Evolutionary conservation across 2,888 invertebrate genomes (phyloP), one percentile per base, ranked within the genome.

Genomic region (Seira musarum): DNA sequence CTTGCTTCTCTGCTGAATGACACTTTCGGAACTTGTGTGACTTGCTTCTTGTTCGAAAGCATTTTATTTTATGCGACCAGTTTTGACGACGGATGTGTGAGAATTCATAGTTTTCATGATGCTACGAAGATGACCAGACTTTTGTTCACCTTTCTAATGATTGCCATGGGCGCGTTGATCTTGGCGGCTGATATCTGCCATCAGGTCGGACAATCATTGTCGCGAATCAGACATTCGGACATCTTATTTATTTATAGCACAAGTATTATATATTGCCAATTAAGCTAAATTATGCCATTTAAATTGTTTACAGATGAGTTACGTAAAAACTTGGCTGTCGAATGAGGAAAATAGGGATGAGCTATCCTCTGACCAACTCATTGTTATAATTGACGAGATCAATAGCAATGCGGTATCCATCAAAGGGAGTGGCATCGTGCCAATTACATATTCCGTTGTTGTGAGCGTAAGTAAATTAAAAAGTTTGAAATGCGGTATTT

Each of bases 391-490:
- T 0, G 57, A 70, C 24, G 70, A 70, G 61, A 15, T 70, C 8
- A 57, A 70, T 25, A 61, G 13, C 1, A 22, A 70, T 17, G 35
- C 13, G 1, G 61, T 70, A 5, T 25, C 61, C 0, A 70, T 70
- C 3, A 60, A 40, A 10, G 70, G 61, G 1, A 61, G 61, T 15
- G 15, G 60, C n/a, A 40, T 70, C 6, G 57, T 70, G 15, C 70
- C 70, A 2, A 40, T 70, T 13, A 70, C 70, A 6, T 61, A 70
- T 61, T 30, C 60, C 15, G 13, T 70, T 3, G 35, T 19, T 17
- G 70, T 61, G 8, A 70, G 57, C 17, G 70, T 70, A 70, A 13
- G 19, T 57, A 40, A 5, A 40, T 8, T 40, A 40, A 40, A 5
- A 40, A 40, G 6, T 40, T 40, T 40, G 40, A n/a, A n/a, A n/a